Base-by-base conservation (phyloP, 2,888 invertebrate species). In the Saturnia japonica region DNA sequence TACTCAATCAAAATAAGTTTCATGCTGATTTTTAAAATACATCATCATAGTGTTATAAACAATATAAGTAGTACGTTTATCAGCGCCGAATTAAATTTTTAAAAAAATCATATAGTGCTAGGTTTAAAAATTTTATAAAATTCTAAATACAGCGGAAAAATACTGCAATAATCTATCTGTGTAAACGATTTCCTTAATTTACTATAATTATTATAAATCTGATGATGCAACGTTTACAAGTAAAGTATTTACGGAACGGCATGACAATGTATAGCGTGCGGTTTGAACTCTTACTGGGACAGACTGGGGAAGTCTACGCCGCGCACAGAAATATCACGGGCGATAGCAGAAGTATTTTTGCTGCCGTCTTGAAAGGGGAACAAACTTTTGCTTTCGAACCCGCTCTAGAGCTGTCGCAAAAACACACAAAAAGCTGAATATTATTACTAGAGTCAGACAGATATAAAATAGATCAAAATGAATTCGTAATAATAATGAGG, bases 271-370 rank as follows among this genome's bases (percentile, higher is more conserved):
- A 86, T 78, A 81, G 87, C 91, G 91, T 93, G 93, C 93, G 86
- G 77, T 82, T 74, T 75, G 82, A 82, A 83, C 89, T 89, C 94
- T 94, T 93, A 93, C 93, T 88, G 90, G 86, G 84, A 77, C 71
- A 74, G 73, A 34, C 64, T 68, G 42, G 73, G 77, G 76, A 79
- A 82, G 83, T 81, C 91, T 94, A 96, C 90, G 96, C 96, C 90
- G 96, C 96, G 95, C 95, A 96, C 93, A 96, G 95, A 95, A 96
- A 96, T 95, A 96, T 96, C 95, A 96, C 96, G 91, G 96, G 96
- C 95, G 96, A 95, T 94, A 96, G 94, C 93, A 96, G 95, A 91
- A 96, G 95, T 93, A 96, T 95, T 95, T 96, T 96, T 94, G 96
- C 95, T 91, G 96, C 96, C 94, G 95, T 96, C 96, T 96, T 96